phyloP scores from a whole-genome alignment of 2,113 vertebrate genomes.

The Austrofundulus limnaeus region DNA sequence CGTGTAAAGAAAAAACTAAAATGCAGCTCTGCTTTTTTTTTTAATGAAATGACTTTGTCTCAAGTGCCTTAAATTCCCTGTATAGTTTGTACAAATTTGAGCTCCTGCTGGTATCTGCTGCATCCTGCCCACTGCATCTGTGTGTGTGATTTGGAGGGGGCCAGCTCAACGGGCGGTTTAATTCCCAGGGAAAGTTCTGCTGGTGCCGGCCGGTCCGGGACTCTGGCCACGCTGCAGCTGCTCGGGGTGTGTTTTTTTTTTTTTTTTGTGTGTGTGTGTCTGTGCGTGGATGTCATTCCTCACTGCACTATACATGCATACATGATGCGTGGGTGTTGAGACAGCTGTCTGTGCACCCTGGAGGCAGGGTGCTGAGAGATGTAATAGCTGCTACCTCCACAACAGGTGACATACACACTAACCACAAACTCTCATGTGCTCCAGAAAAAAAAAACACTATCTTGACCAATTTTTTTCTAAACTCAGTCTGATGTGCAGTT shows the following conservation, averaged over 20 bases:
- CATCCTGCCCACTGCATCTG: slow-evolving; percentile 24
- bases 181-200: slow-evolving; percentile 75
- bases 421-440: slow-evolving; percentile 19
- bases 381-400: slow-evolving; percentile 60
- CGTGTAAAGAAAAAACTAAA: background rate
- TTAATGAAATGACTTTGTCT: slow-evolving; percentile 20
- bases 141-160: slow-evolving; percentile 46
- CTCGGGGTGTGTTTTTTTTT: too few relatives aligned
- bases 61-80: slow-evolving; percentile 48
- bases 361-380: slow-evolving; percentile 75
- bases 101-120: slow-evolving; percentile 8
- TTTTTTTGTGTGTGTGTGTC: slow-evolving; percentile 59
- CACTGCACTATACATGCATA: slow-evolving; percentile 77
- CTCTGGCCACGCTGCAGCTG: slow-evolving; percentile 77
- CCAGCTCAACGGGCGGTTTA: slow-evolving; percentile 73
- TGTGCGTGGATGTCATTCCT: slow-evolving; percentile 74
- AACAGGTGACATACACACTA: slow-evolving; percentile 64
- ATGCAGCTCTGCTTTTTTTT: background rate
- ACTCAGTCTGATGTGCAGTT: slow-evolving; percentile 6
- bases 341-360: slow-evolving; percentile 76
- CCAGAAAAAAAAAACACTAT: slow-evolving; percentile 31
- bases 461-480: slow-evolving; percentile 47
- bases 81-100: background rate
- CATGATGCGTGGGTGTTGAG: slow-evolving; percentile 73
- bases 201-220: slow-evolving; percentile 81